Evolutionary conservation across 2,113 vertebrate species (phyloP).

Genomic region (Helogale parvula): DNA sequence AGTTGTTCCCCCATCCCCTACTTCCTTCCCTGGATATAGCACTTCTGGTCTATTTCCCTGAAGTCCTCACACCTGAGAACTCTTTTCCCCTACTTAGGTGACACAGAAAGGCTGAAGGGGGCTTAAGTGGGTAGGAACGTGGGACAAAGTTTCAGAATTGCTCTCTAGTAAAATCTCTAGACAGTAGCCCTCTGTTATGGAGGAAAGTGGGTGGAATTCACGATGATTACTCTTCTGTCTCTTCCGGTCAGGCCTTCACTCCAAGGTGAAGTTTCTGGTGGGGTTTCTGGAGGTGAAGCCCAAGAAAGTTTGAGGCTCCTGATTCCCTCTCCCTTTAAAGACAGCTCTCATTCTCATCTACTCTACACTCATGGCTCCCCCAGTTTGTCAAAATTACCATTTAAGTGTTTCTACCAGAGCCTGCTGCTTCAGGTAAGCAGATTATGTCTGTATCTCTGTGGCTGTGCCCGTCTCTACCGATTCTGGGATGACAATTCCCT

Average conservation of each 20-base stretch:
- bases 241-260: background rate
- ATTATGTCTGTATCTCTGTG: background rate
- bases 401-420: background rate
- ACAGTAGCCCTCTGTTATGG: background rate
- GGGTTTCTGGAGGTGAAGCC: background rate
- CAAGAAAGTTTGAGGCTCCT: background rate
- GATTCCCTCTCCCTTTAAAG: background rate
- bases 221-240: background rate
- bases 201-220: background rate
- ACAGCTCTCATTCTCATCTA: background rate
- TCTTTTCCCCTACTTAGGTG: background rate
- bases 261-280: background rate
- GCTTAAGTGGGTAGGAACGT: background rate
- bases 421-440: background rate
- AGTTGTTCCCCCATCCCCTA: background rate
- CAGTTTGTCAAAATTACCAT: background rate
- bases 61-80: background rate
- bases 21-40: background rate
- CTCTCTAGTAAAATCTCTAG: background rate
- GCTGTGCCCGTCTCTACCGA: background rate
- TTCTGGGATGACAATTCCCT: background rate
- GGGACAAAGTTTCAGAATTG: conserved; percentile 35
- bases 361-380: background rate
- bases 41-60: background rate
- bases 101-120: background rate